Conservation (phyloP, 2,113 vertebrate species). For the Paralichthys olivaceus region DNA sequence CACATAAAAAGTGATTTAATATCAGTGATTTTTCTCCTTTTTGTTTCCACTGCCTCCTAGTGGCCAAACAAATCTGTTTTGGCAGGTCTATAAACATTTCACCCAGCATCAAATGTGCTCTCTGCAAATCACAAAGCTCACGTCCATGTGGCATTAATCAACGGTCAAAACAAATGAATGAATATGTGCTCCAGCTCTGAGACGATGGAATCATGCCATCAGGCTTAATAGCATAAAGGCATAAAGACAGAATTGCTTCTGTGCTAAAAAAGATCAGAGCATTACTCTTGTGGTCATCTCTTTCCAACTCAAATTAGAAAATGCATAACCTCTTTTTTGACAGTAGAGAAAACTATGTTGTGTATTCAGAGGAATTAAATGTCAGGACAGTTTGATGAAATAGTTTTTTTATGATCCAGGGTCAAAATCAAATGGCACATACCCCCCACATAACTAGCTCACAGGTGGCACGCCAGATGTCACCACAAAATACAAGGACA, state of each 20-base stretch:
- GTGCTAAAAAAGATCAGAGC: not conserved
- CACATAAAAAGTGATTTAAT: too few relatives aligned
- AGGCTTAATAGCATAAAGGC: not conserved
- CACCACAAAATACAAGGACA: not conserved
- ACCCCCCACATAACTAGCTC: not conserved
- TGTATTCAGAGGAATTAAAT: too few relatives aligned
- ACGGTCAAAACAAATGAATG: not conserved
- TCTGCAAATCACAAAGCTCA: not conserved
- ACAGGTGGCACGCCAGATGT: conserved; percentile 36
- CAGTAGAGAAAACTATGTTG: too few relatives aligned
- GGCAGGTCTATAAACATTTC: not conserved
- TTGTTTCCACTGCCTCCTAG: conserved; percentile 4
- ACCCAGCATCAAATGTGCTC: not conserved
- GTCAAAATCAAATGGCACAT: not conserved
- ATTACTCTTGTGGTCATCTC: not conserved
- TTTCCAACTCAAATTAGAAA: not conserved
- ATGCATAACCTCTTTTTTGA: not conserved
- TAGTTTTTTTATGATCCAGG: not conserved
- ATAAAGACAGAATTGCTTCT: not conserved
- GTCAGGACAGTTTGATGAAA: not conserved
- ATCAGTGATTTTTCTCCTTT: too few relatives aligned
- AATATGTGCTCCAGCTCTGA: not conserved
- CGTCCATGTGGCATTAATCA: not conserved
- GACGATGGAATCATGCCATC: not conserved
- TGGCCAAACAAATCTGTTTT: not conserved